Evolutionary conservation across 30 jellyfish, hydroid and myxozoan species (phyloP).

Genomic region (Cassiopea xamachana): DNA sequence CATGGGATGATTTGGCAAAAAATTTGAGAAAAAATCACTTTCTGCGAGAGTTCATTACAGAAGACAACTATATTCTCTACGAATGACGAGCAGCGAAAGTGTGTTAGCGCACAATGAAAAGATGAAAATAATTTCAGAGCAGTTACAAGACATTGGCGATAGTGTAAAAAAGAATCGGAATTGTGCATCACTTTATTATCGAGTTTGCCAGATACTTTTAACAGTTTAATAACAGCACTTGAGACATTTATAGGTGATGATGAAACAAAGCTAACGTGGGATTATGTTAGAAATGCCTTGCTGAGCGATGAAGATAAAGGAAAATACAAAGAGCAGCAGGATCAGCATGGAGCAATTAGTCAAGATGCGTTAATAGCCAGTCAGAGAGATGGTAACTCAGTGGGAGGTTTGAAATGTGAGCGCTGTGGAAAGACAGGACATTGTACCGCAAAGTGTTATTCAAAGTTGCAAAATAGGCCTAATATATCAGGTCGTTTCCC

Average conservation of each 20-base stretch:
- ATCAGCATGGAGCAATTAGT: neutral
- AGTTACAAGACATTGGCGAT: neutral
- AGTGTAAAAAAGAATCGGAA: neutral
- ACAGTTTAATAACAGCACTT: neutral
- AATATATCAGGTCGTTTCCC: neutral
- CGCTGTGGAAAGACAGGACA: neutral
- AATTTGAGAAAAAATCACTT: neutral
- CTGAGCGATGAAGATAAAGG: neutral
- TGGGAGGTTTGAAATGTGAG: neutral
- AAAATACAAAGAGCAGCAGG: neutral
- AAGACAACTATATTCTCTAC: neutral
- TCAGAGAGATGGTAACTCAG: neutral
- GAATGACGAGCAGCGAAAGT: neutral
- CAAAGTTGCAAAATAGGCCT: neutral
- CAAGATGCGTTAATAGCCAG: neutral
- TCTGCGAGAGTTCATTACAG: neutral
- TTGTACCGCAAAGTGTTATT: neutral
- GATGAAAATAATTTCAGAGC: neutral
- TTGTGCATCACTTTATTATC: neutral
- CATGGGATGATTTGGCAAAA: neutral
- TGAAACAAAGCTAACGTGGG: neutral
- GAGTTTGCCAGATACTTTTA: neutral
- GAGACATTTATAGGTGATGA: neutral
- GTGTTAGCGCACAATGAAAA: neutral
- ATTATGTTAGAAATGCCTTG: neutral